These are phyloP conservation scores for Dugesia japonica DNA, from an alignment of 2,888 invertebrate species.

Conservation along the genomic window DNA sequence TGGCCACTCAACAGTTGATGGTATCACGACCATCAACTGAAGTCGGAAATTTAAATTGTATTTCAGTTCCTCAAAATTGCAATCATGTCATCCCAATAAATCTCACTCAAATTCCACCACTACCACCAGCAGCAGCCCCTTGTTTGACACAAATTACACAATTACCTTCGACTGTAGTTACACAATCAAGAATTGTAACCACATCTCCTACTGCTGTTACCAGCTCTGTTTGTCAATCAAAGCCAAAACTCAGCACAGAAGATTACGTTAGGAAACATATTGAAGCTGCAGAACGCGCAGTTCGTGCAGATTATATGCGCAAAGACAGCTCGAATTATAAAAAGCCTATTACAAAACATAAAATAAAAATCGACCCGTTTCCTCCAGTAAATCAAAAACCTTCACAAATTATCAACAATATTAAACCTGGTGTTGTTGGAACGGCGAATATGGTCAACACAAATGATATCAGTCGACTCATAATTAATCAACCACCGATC, in stretches of 20 bases:
- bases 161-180: background rate
- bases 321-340: background rate
- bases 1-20: background rate
- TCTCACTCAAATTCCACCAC: background rate
- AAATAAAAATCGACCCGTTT: background rate
- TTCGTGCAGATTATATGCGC: slow-evolving; percentile 6
- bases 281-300: background rate
- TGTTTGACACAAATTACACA: background rate
- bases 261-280: slow-evolving; percentile 8
- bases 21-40: background rate
- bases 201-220: background rate
- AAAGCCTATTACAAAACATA: background rate
- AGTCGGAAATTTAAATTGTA: background rate
- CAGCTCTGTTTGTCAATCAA: background rate
- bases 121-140: too few species aligned
- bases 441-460: background rate
- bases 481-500: background rate
- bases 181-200: background rate
- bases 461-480: background rate
- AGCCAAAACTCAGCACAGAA: slow-evolving; percentile 1
- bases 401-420: background rate
- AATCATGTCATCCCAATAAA: slow-evolving; percentile 3
- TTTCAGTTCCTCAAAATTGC: background rate
- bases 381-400: background rate
- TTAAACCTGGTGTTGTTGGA: background rate